These are phyloP conservation scores for Nymphalis io DNA, from an alignment of 1,140 invertebrate genomes.

Conservation along the genomic window DNA sequence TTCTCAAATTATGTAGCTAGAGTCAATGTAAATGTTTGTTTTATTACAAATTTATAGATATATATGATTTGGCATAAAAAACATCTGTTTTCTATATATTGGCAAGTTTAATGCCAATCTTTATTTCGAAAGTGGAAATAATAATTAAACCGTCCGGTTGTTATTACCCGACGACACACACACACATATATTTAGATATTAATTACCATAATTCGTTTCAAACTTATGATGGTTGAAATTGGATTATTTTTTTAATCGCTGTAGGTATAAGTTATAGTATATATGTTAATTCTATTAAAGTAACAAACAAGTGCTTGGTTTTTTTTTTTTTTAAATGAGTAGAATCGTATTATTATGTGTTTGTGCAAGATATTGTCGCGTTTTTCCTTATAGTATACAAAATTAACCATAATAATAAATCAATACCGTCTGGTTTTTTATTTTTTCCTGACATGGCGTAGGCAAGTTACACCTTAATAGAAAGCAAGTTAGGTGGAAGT, in stretches of 20 bases:
- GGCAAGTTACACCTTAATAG: constrained; percentile 11
- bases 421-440: background rate
- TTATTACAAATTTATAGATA: constrained; percentile 6
- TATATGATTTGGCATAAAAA: constrained; percentile 5
- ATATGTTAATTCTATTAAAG: no score
- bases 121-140: constrained; percentile 15
- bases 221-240: no score
- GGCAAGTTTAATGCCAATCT: constrained; percentile 29
- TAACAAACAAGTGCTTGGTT: background rate
- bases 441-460: background rate
- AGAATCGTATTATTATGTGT: no score
- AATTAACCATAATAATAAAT: background rate
- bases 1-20: background rate
- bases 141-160: background rate
- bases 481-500: constrained; percentile 36
- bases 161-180: no score
- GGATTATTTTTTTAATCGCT: no score
- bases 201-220: no score
- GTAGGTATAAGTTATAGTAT: no score
- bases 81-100: constrained; percentile 20
- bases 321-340: background rate
- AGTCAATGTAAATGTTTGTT: constrained; percentile 4
- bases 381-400: background rate
- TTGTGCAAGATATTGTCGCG: no score
- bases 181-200: no score